Evolutionary conservation across 2,113 vertebrate genomes (phyloP).

Genomic region (Pelecanus crispus): DNA sequence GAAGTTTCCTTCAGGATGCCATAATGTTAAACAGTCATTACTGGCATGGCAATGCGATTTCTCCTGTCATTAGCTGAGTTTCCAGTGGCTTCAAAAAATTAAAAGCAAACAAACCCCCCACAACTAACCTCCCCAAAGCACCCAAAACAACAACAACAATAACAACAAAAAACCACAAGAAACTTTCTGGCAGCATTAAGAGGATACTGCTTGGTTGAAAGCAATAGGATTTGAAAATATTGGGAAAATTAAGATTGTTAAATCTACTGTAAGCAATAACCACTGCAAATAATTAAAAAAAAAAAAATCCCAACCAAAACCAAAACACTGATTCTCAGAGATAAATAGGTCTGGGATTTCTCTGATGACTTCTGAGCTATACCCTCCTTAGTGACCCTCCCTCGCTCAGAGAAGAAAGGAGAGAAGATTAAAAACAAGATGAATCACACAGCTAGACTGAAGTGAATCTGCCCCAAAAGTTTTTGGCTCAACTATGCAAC

Average conservation of each 20-base stretch:
- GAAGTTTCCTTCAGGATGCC: not conserved
- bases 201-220: not conserved
- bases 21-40: not conserved
- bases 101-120: not conserved
- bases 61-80: not conserved
- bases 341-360: not conserved
- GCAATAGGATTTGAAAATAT: not conserved
- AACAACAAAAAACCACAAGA: not conserved
- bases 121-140: not conserved
- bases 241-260: not conserved
- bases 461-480: not conserved
- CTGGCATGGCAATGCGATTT: not conserved
- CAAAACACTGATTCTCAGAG: not conserved
- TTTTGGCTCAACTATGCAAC: not conserved
- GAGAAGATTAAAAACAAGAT: not conserved
- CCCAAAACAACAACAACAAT: not conserved
- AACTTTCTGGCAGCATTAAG: not conserved
- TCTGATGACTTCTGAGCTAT: not conserved
- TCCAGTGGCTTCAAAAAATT: not conserved
- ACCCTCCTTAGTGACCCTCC: not conserved
- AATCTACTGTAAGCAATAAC: not conserved
- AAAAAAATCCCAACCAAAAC: no score
- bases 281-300: not conserved
- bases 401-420: not conserved
- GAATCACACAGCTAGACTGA: not conserved